A percentile compares a stretch with the other conserved stretches of the same genome.
Evolutionary conservation across 2,888 invertebrate species (phyloP).

Genomic region (Drosophila vallismaia): DNA sequence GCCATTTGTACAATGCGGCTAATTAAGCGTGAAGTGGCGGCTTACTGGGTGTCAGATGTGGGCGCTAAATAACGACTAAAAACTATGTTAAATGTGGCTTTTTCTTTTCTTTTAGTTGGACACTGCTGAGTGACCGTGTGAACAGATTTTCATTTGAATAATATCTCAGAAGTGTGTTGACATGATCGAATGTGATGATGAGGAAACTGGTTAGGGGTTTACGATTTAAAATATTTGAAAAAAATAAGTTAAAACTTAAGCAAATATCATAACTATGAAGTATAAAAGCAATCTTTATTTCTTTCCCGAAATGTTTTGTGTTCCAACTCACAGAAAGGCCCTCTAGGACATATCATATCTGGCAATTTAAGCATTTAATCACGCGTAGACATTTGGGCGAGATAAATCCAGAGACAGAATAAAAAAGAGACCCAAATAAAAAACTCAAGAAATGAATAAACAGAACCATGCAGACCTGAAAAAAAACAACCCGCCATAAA

Average conservation of each 20-base stretch:
- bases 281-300: not conserved
- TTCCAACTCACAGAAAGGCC: conserved; percentile 40
- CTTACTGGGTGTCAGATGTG: conserved; percentile 50
- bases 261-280: not conserved
- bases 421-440: conserved; percentile 13
- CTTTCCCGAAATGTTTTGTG: conserved; percentile 15
- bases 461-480: conserved; percentile 13
- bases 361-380: conserved; percentile 75
- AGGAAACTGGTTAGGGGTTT: not conserved
- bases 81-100: conserved; percentile 3
- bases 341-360: conserved; percentile 65
- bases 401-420: conserved; percentile 57
- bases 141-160: conserved; percentile 30
- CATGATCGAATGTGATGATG: not conserved
- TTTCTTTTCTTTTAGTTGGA: conserved; percentile 1
- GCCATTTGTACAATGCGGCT: conserved; percentile 65
- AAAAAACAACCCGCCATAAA: conserved; percentile 54
- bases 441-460: conserved; percentile 30
- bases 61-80: conserved; percentile 33
- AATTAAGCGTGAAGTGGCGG: conserved; percentile 72
- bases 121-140: conserved; percentile 29
- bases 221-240: not conserved
- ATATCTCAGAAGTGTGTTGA: conserved; percentile 3
- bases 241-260: not conserved
- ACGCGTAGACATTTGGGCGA: conserved; percentile 71